Percentiles rank a stretch among this genome's conserved stretches.
Evolutionary conservation across 2,888 invertebrate species (phyloP).

Genomic region (Tiliacea aurago): DNA sequence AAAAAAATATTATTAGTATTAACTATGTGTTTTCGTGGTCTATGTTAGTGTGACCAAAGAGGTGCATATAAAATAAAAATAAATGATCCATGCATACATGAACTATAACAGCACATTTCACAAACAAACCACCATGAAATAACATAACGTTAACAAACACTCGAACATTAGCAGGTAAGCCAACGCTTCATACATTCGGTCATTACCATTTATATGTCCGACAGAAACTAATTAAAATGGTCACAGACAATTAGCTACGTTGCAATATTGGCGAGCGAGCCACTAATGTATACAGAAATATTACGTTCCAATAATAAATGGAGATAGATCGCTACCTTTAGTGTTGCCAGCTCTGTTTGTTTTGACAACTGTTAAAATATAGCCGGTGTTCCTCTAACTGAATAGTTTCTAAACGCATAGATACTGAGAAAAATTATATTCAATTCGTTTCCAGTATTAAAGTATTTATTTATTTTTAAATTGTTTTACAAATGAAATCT

Average conservation of each 20-base stretch:
- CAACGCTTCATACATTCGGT: conserved; percentile 53
- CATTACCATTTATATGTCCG: conserved; percentile 69
- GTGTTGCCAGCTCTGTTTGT: conserved; percentile 9
- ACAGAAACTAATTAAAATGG: conserved; percentile 73
- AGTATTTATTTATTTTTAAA: no score
- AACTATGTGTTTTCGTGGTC: no score
- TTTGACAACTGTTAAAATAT: conserved; percentile 9
- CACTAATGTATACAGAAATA: conserved; percentile 66
- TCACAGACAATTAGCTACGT: conserved; percentile 72
- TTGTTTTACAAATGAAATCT: no score
- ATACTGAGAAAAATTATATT: neutral
- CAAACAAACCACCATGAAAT: conserved; percentile 40
- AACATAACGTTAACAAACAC: conserved; percentile 50
- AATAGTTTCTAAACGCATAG: neutral
- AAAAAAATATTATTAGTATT: no score
- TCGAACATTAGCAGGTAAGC: conserved; percentile 52
- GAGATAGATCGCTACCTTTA: conserved; percentile 41
- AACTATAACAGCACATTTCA: conserved; percentile 2
- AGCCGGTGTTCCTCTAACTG: neutral
- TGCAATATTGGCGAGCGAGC: conserved; percentile 69
- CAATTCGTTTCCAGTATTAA: no score
- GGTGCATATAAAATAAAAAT: no score
- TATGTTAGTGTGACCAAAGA: no score
- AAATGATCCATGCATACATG: neutral
- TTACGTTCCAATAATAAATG: conserved; percentile 46